These are phyloP conservation scores for Rhinoraja longicauda DNA, from an alignment of 2,797 vertebrate species.

Conservation along the genomic window DNA sequence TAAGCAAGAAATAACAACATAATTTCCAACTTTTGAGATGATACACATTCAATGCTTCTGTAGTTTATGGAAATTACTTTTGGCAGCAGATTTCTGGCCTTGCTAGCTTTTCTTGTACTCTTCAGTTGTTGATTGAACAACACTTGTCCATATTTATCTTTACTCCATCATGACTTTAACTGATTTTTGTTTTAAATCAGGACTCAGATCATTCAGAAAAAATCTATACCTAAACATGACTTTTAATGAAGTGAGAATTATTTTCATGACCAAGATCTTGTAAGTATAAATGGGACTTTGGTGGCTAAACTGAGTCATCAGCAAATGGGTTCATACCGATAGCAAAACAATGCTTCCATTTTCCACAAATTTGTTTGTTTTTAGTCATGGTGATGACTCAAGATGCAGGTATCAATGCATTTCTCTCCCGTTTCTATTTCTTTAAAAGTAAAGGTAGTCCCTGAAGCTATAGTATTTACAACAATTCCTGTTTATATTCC, in stretches of 20 bases:
- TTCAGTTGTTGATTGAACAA: neutral
- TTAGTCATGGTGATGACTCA: neutral
- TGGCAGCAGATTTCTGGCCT: neutral
- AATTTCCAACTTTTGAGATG: neutral
- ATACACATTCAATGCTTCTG: neutral
- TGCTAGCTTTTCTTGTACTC: neutral
- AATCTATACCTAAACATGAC: neutral
- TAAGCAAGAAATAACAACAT: neutral
- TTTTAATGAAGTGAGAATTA: neutral
- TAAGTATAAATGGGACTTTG: neutral
- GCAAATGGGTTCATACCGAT: neutral
- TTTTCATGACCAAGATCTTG: neutral
- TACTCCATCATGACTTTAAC: neutral
- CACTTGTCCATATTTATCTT: neutral
- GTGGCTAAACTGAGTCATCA: neutral
- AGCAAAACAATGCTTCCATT: neutral
- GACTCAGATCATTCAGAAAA: neutral
- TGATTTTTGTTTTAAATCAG: neutral
- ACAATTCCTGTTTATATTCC: neutral
- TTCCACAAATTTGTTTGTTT: neutral
- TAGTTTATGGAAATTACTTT: neutral
- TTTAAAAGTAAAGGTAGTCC: neutral
- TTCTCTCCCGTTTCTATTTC: neutral
- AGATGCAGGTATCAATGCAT: neutral
- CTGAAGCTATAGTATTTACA: neutral